Percentiles rank a stretch among this genome's conserved stretches.
Evolutionary conservation across 2,113 vertebrate species (phyloP).

Genomic region (Bostrychus sinensis): DNA sequence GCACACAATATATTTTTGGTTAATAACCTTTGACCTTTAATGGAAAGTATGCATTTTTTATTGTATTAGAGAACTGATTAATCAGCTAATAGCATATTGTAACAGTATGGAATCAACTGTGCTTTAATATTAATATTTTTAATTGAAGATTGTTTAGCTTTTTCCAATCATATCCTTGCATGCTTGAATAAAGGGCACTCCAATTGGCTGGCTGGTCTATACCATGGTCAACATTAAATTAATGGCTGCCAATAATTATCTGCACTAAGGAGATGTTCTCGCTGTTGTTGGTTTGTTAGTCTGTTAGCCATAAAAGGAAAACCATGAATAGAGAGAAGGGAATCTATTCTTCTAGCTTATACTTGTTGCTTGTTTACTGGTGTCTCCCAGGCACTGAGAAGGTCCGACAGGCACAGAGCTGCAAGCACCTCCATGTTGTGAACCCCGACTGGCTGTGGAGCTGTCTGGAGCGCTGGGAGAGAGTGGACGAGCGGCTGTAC

Average conservation of each 20-base stretch:
- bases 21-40: not conserved
- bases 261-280: too few species aligned
- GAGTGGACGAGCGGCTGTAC: slow-evolving; percentile 92
- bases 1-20: not conserved
- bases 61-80: too few species aligned
- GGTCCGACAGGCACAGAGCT: slow-evolving; percentile 91
- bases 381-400: slow-evolving; percentile 90
- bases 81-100: too few species aligned
- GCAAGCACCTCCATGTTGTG: slow-evolving; percentile 89
- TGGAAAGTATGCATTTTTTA: not conserved
- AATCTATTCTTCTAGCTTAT: slow-evolving; percentile 2
- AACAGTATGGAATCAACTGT: too few species aligned
- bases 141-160: too few species aligned
- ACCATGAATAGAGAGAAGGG: not conserved
- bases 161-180: too few species aligned
- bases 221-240: too few species aligned
- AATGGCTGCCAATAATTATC: too few species aligned
- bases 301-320: not conserved
- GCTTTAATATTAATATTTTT: too few species aligned
- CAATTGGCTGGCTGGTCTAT: too few species aligned
- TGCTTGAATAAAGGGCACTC: too few species aligned
- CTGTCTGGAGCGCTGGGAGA: slow-evolving; percentile 97
- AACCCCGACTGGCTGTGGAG: slow-evolving; percentile 98
- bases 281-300: too few species aligned
- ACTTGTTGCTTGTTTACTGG: not conserved